These are phyloP conservation scores for Philereme transversata DNA, from an alignment of 2,888 invertebrate genomes.

Conservation along the genomic window DNA sequence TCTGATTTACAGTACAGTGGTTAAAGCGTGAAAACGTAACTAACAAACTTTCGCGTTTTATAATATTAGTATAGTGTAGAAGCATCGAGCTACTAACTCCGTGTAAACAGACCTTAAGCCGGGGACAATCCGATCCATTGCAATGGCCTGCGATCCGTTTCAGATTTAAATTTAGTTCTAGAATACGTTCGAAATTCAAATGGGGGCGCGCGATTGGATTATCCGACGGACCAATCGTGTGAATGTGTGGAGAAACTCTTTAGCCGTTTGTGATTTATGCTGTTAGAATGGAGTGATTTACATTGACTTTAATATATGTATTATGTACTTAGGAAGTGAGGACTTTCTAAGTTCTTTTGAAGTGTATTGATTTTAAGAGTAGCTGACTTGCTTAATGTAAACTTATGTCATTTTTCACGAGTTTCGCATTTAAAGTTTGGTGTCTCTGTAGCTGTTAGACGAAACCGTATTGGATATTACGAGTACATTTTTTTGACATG, in stretches of 20 bases:
- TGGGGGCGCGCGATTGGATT: slow-evolving; percentile 45
- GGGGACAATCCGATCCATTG: slow-evolving; percentile 35
- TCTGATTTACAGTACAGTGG: too few species aligned
- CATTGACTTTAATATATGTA: background rate
- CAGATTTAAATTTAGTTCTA: slow-evolving; percentile 44
- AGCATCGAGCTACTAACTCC: slow-evolving; percentile 27
- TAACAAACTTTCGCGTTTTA: too few species aligned
- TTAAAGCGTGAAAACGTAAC: too few species aligned
- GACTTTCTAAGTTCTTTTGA: too few species aligned
- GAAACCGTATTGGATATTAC: too few species aligned
- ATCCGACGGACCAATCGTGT: slow-evolving; percentile 34
- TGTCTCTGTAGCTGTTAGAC: too few species aligned
- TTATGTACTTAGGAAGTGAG: background rate
- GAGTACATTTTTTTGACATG: too few species aligned
- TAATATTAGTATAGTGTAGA: background rate
- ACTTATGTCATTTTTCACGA: too few species aligned
- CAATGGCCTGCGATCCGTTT: slow-evolving; percentile 34
- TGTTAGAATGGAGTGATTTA: background rate
- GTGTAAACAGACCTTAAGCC: slow-evolving; percentile 35
- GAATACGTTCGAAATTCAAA: slow-evolving; percentile 47
- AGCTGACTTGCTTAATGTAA: too few species aligned
- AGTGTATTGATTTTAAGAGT: too few species aligned
- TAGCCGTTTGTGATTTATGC: slow-evolving; percentile 15
- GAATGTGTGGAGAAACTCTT: slow-evolving; percentile 21
- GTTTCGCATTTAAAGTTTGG: too few species aligned